Evolutionary conservation across 2,888 invertebrate species (phyloP), one percentile per base, ranked within the genome.

Genomic region (Mythimna albipuncta): DNA sequence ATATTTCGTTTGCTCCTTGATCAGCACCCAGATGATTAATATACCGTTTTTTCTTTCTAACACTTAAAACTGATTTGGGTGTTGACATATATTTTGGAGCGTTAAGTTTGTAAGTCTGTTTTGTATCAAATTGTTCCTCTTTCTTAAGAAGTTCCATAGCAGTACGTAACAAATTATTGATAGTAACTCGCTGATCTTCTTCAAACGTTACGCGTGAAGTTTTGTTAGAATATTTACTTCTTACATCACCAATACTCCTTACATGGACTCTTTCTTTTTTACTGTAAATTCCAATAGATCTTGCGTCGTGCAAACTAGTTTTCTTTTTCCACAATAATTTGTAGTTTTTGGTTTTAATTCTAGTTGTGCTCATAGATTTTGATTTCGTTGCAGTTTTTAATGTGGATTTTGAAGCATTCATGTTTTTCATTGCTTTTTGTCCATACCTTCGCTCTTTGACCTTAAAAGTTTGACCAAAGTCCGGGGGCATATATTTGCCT

Each of bases 341-440:
- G 7, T 52, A 61, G 32, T 19, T 2, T 32, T 50, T 81, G 32
- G 57, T 16, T 62, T 67, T 80, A n/a, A 64, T 21, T 67, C 50
- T 69, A 35, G 75, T 81, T 44, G 64, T 75, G 35, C 84, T 80
- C 67, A 84, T 50, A 52, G 80, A 80, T 50, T 84, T 80, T 32
- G 80, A 80, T 59, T 80, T 84, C 2, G 58, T 62, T 64, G 21
- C 50, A 16, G 47, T 35, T 64, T 32, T 69, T 10, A 50, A 62
- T 35, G 76, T 65, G 10, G 76, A 64, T 65, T 32, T 61, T 7
- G 84, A 84, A 50, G 38, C 10, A 3, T 68, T 41, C 19, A 26
- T 67, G 0, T 64, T 67, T 21, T 21, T 67, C 21, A 16, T 55
- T 32, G 32, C 35, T n/a, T 32, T 47, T 55, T 1, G 1, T 54